phyloP scores from a whole-genome alignment of 2,113 vertebrate species.

The Solea senegalensis region DNA sequence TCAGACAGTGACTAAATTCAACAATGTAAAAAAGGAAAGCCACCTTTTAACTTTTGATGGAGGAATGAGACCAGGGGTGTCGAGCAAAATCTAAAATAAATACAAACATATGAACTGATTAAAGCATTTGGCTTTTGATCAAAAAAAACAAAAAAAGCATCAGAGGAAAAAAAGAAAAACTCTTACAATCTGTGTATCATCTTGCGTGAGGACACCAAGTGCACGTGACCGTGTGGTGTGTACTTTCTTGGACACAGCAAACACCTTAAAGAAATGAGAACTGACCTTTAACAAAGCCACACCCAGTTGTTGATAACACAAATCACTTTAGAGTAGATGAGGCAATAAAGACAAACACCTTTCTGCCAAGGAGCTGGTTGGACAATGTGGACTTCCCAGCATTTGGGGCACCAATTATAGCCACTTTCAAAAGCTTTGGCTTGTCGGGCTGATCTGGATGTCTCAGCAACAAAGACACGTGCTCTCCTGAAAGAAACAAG shows the following conservation, averaged over 20 bases:
- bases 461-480: conserved; percentile 77
- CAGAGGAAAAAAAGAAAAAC: neutral
- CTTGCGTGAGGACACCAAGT: conserved; percentile 84
- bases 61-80: conserved; percentile 93
- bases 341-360: conserved; percentile 76
- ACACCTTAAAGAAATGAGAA: conserved; percentile 82
- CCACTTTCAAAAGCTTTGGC: conserved; percentile 86
- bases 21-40: neutral
- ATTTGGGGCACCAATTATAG: conserved; percentile 91
- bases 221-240: conserved; percentile 91
- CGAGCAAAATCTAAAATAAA: conserved; percentile 87
- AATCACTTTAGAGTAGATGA: neutral
- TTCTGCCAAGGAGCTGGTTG: conserved; percentile 92
- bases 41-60: conserved; percentile 89
- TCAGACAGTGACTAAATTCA: neutral
- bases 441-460: conserved; percentile 87
- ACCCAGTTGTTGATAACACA: neutral
- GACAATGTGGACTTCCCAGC: conserved; percentile 94
- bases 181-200: conserved; percentile 89
- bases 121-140: neutral
- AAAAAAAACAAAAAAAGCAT: neutral
- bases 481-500: conserved; percentile 78
- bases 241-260: conserved; percentile 94
- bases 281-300: neutral
- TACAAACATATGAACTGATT: neutral